These are phyloP conservation scores for Zaprionus inermis DNA, from an alignment of 1,140 invertebrate species.

Conservation along the genomic window DNA sequence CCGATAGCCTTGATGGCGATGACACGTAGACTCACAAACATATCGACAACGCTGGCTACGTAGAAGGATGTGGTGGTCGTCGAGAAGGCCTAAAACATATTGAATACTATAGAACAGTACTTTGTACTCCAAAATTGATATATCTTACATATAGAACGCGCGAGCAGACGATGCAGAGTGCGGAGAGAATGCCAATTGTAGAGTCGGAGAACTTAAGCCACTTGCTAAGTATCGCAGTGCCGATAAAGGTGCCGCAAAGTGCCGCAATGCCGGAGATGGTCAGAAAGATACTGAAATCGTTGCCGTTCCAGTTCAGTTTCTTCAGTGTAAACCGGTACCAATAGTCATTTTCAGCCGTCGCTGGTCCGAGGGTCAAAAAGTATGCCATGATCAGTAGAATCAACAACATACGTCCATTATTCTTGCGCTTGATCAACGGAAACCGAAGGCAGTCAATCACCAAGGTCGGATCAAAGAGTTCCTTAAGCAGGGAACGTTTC, in stretches of 20 bases:
- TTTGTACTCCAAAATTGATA: too few relatives aligned
- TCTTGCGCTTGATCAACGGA: conserved; percentile 68
- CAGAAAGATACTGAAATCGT: conserved; percentile 71
- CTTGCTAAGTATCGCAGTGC: conserved; percentile 80
- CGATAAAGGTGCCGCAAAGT: conserved; percentile 76
- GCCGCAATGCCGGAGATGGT: conserved; percentile 68
- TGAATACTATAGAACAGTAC: too few relatives aligned
- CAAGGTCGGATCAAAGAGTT: conserved; percentile 81
- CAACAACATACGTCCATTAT: conserved; percentile 69
- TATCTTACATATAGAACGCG: conserved; percentile 71
- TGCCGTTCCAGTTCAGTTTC: conserved; percentile 81
- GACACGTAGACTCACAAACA: conserved; percentile 76
- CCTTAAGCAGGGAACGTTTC: conserved; percentile 49
- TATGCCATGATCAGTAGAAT: conserved; percentile 73
- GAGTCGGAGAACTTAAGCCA: conserved; percentile 76
- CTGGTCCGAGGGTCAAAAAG: conserved; percentile 75
- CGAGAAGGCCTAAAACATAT: conserved; percentile 65
- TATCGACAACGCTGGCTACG: conserved; percentile 72
- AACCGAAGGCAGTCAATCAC: conserved; percentile 74
- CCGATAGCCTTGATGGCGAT: conserved; percentile 83
- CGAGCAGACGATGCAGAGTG: conserved; percentile 68
- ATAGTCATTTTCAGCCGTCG: conserved; percentile 72
- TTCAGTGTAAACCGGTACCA: conserved; percentile 77
- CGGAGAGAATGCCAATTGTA: conserved; percentile 74
- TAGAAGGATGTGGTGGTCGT: conserved; percentile 69